These are phyloP conservation scores for Sphinx pinastri DNA, from an alignment of 2,888 invertebrate species.

Conservation along the genomic window DNA sequence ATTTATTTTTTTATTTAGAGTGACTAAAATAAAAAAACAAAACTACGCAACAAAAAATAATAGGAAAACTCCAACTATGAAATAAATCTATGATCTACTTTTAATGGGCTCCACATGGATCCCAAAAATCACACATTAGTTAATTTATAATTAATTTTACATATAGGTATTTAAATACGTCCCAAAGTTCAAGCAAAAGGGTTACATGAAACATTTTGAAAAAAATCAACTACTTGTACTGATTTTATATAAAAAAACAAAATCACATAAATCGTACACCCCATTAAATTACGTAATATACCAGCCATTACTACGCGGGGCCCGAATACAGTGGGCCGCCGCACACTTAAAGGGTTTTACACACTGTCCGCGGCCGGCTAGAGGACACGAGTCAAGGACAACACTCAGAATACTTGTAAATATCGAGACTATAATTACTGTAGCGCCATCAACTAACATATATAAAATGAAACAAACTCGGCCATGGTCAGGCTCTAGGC, in stretches of 20 bases:
- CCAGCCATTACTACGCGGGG: conserved; percentile 7
- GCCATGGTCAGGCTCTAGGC: background rate
- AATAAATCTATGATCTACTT: conserved; percentile 18
- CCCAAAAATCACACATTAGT: conserved; percentile 34
- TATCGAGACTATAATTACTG: conserved; percentile 2
- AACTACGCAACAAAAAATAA: conserved; percentile 25
- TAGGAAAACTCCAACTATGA: conserved; percentile 25
- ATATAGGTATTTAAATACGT: conserved; percentile 51
- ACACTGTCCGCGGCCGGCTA: background rate
- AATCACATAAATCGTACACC: conserved; percentile 48
- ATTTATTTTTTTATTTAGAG: conserved; percentile 16
- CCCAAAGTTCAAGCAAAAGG: conserved; percentile 61
- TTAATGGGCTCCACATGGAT: background rate
- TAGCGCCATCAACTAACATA: background rate
- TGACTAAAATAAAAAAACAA: conserved; percentile 24
- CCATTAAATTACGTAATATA: background rate
- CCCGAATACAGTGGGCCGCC: background rate
- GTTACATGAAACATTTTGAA: conserved; percentile 66
- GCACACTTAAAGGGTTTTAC: conserved; percentile 12
- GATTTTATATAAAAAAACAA: conserved; percentile 65
- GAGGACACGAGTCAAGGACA: background rate
- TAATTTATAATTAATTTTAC: conserved; percentile 35
- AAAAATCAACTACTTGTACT: conserved; percentile 63
- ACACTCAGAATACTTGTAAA: conserved; percentile 17
- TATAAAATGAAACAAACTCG: background rate